Conservation (phyloP, 64 coral and sea anemone species). For the Montipora foliosa region DNA sequence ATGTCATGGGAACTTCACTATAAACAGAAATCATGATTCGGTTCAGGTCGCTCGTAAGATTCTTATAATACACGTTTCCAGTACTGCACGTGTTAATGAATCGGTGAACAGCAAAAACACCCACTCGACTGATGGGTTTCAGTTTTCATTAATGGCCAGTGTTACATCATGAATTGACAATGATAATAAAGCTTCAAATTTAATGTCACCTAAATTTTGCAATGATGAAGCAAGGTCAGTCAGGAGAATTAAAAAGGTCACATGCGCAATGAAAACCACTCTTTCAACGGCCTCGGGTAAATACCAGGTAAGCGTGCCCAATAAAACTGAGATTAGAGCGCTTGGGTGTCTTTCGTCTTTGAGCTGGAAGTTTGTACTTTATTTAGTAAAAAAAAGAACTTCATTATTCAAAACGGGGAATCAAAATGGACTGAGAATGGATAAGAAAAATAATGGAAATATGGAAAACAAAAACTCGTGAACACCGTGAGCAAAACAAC, state of each 20-base stretch:
- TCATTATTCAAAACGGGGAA: background rate
- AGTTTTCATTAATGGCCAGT: slow-evolving; percentile 26
- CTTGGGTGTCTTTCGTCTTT: too few species aligned
- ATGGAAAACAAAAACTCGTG: background rate
- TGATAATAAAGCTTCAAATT: background rate
- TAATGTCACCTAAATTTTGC: background rate
- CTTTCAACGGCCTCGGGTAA: background rate
- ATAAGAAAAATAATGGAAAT: background rate
- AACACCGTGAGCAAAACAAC: background rate
- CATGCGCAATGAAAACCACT: background rate
- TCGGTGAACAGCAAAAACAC: background rate
- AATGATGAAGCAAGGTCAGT: background rate
- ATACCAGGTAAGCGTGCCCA: background rate
- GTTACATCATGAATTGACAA: background rate
- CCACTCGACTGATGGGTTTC: slow-evolving; percentile 22
- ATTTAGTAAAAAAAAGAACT: too few species aligned
- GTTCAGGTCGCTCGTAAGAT: background rate
- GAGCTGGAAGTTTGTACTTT: too few species aligned
- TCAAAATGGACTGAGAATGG: background rate
- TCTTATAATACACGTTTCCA: background rate
- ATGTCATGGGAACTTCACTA: background rate
- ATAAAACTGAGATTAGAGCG: background rate
- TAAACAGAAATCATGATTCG: background rate
- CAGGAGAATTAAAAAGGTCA: background rate
- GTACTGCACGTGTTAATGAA: background rate